phyloP scores from a whole-genome alignment of 2,113 vertebrate genomes.

The Raja brachyura region DNA sequence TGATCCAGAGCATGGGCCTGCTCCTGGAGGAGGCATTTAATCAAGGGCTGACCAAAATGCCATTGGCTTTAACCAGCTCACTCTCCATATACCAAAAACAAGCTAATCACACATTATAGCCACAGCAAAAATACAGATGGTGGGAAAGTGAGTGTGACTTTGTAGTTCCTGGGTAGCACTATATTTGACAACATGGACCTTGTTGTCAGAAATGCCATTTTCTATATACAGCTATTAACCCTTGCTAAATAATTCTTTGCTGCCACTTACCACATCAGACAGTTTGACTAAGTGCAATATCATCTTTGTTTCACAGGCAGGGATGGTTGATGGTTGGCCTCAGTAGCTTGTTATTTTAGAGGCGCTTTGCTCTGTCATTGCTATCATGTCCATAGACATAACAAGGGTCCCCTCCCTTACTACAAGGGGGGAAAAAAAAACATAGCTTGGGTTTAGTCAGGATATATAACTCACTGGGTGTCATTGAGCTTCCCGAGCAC shows the following conservation, averaged over 20 bases:
- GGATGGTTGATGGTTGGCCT: not conserved
- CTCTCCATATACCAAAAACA: not conserved
- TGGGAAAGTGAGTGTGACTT: not conserved
- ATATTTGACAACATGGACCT: not conserved
- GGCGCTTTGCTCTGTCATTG: not conserved
- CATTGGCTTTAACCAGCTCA: not conserved
- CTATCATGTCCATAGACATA: not conserved
- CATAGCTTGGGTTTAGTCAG: not conserved
- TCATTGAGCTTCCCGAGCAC: not conserved
- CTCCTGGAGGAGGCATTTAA: not conserved
- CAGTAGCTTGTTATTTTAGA: constrained; percentile 6
- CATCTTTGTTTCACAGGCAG: not conserved
- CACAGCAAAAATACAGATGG: not conserved
- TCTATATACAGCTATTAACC: not conserved
- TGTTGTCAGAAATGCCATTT: not conserved
- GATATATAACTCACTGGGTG: not conserved
- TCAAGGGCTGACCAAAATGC: not conserved
- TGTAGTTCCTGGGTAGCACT: not conserved
- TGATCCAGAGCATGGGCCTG: not conserved
- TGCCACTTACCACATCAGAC: not conserved
- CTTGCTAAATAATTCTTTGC: not conserved
- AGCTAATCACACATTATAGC: not conserved
- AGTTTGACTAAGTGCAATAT: not conserved
- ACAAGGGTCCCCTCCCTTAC: not conserved
- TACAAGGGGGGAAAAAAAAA: not conserved